Evolutionary conservation across 2,113 vertebrate genomes (phyloP), one percentile per base, ranked within the genome.

Genomic region (Syngnathus typhle): DNA sequence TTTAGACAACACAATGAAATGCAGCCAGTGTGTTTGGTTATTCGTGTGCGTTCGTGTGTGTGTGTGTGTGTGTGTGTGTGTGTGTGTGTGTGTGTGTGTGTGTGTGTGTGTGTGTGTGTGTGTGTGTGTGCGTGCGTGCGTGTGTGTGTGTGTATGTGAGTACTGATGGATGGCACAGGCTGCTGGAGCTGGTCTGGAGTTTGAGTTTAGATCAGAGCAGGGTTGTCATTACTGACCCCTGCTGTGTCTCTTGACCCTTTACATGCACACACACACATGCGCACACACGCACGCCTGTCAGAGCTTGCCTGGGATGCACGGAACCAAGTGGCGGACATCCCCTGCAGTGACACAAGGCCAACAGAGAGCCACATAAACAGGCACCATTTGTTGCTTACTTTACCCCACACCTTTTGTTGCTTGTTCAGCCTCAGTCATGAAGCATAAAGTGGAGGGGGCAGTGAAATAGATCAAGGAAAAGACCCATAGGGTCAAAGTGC

Each of bases 1-100:
- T 88, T 89, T 87, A 79, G 83, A 88, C 86, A 88, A 73, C 52
- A 69, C 70, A 60, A 67, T 82, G 86, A 89, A 87, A 86, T 87
- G 85, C 80, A 83, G 79, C 79, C 78, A 76, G 75, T 83, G 77
- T 82, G 71, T 80, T 59, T 46, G 1, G 68, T 76, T 64, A 56
- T 68, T 62, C 65, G 10, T 60, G 37, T 55, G 11, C 13, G 1
- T 43, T 18, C 38, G 36, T 64, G 46, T 72, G 36, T 60, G 38
- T 49, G 43, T 16, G 56, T n/a, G 47, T 51, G 71, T 55, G 13
- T 15, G 55, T 7, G 52, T 49, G 77, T 10, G 51, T 27, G 52
- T 12, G 21, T 12, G 21, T 12, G 21, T 54, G 27, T 2, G 51
- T 27, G 52, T 12, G 21, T 12, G 21, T 12, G 21, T 54, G 27